A percentile compares a stretch with the other conserved stretches of the same genome.
These are phyloP conservation scores for Mirounga angustirostris DNA, from an alignment of 2,113 vertebrate species.

Conservation along the genomic window DNA sequence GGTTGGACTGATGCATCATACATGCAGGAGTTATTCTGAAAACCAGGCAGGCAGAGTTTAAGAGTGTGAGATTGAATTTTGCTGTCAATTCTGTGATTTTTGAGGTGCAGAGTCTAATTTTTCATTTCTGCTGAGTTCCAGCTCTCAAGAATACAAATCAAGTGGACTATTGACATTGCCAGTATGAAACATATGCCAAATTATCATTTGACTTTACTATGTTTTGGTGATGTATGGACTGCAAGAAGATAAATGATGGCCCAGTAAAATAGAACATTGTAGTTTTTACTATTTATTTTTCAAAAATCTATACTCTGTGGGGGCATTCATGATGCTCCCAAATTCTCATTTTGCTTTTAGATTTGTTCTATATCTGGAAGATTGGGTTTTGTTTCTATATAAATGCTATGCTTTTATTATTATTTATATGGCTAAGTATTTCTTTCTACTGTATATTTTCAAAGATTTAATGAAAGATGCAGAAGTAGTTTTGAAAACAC, in stretches of 20 bases:
- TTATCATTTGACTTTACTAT: neutral
- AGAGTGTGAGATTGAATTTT: neutral
- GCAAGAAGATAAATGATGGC: neutral
- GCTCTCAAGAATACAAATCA: neutral
- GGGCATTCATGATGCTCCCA: neutral
- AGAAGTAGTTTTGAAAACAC: conserved; percentile 12
- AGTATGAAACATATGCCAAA: neutral
- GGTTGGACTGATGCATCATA: neutral
- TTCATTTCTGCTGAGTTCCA: neutral
- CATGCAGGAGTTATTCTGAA: neutral
- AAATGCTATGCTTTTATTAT: neutral
- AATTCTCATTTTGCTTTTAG: conserved; percentile 7
- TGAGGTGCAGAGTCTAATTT: neutral
- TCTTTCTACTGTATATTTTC: conserved; percentile 27
- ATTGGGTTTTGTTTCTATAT: conserved; percentile 2
- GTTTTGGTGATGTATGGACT: neutral
- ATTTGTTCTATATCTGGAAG: neutral
- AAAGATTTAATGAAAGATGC: conserved; percentile 14
- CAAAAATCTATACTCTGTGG: neutral
- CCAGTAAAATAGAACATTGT: neutral
- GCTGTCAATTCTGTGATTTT: neutral
- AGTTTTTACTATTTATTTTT: neutral
- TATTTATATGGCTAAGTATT: neutral
- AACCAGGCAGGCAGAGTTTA: neutral
- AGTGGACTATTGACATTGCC: neutral